Conservation (phyloP, 2,888 invertebrate genomes). For the Leptogaster cylindrica region DNA sequence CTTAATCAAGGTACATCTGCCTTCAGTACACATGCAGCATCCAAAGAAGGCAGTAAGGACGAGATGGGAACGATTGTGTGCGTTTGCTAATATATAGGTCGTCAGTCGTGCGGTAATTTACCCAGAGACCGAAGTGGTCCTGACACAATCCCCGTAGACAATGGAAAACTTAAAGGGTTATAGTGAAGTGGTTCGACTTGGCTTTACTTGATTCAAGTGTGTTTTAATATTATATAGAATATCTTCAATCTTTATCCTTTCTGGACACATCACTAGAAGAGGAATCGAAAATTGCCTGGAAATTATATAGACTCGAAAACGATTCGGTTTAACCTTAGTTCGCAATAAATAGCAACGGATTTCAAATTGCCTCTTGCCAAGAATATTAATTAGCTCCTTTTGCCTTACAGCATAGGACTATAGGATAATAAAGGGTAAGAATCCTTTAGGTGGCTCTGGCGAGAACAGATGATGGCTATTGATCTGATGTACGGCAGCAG, state of each 20-base stretch:
- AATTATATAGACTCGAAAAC: too few species aligned
- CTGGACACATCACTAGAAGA: too few species aligned
- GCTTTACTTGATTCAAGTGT: too few species aligned
- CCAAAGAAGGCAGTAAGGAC: not conserved
- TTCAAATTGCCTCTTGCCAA: slow-evolving; percentile 7
- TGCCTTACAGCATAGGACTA: not conserved
- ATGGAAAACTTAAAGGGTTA: not conserved
- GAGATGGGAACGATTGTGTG: not conserved
- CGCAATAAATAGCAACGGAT: slow-evolving; percentile 9
- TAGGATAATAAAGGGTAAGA: slow-evolving; percentile 4
- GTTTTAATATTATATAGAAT: too few species aligned
- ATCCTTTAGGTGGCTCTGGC: slow-evolving; percentile 2
- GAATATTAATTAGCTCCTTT: slow-evolving; percentile 24
- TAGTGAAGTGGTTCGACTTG: too few species aligned
- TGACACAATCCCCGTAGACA: not conserved
- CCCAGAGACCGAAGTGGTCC: too few species aligned
- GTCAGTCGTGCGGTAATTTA: slow-evolving; percentile 13
- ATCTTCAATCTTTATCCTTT: not conserved
- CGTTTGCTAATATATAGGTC: slow-evolving; percentile 9
- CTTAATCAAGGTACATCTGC: slow-evolving; percentile 21
- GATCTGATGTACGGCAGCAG: not conserved
- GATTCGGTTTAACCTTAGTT: too few species aligned
- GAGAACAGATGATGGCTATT: slow-evolving; percentile 18
- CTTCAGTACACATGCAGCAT: not conserved
- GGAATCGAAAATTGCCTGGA: too few species aligned